Conservation (phyloP, 1,140 invertebrate species). For the Leucophenga varia region DNA sequence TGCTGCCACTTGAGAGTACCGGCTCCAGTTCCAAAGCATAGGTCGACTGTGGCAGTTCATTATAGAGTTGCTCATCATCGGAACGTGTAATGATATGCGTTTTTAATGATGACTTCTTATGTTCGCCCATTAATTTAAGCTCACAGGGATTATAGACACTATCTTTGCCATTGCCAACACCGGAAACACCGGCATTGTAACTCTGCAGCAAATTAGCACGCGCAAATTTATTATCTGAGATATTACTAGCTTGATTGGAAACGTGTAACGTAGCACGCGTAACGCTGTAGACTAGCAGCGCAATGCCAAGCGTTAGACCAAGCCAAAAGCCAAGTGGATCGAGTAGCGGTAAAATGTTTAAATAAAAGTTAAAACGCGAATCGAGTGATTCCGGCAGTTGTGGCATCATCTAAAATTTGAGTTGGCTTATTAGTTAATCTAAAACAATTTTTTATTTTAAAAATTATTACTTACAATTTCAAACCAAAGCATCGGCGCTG, state of each 20-base stretch:
- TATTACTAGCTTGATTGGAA: constrained; percentile 30
- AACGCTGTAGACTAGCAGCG: constrained; percentile 58
- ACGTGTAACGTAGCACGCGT: constrained; percentile 43
- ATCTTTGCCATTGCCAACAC: constrained; percentile 15
- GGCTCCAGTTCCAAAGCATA: constrained; percentile 44
- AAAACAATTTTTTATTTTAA: background rate
- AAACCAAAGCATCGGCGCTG: constrained; percentile 77
- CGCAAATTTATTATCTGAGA: constrained; percentile 37
- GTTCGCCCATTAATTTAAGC: constrained; percentile 31
- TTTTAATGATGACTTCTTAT: constrained; percentile 24
- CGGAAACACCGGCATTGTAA: constrained; percentile 9
- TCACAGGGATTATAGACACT: constrained; percentile 38
- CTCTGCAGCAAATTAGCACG: constrained; percentile 30
- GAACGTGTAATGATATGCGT: constrained; percentile 24
- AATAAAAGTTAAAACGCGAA: constrained; percentile 69
- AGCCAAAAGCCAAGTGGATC: constrained; percentile 63
- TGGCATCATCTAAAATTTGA: constrained; percentile 65
- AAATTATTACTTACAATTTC: constrained; percentile 72
- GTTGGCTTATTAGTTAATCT: background rate
- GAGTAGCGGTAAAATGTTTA: constrained; percentile 67
- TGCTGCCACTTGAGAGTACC: constrained; percentile 23
- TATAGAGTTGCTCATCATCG: constrained; percentile 11
- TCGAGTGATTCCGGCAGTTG: constrained; percentile 64
- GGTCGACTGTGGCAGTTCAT: constrained; percentile 18
- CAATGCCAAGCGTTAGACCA: constrained; percentile 60